Base-by-base conservation (phyloP, 2,797 vertebrate genomes). In the Arnoldichthys spilopterus region DNA sequence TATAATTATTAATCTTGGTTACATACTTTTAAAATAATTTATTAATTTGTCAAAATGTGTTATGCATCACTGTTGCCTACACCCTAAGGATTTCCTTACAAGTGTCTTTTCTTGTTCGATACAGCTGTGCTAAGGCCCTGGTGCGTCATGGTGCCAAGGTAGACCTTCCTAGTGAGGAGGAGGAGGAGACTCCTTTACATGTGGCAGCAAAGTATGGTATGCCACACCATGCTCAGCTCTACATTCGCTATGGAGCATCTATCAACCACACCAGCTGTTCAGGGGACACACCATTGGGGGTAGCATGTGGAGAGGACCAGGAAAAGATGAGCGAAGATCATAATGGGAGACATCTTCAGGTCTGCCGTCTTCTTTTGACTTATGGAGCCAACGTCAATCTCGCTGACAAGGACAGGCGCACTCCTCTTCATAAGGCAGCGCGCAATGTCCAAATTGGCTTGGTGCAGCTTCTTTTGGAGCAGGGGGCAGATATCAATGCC, bases 381-480 rank as follows among this genome's bases (percentile, higher is more conserved):
- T 79, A 87, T 0, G 89, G 93, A 0, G 90, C 92, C 0, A 68
- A 89, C 0, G 15, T 84, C 0, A 79, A 92, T 0, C 68, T 87
- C 2, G 79, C 62, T 15, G 94, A 95, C 2, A 88, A 89, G 69
- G 88, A 89, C 9, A 77, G 79, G 3, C 90, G 92, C 70, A 92
- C 85, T 64, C 91, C 93, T 0, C 82, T 94, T 59, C 95, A 94
- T 84, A 88, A 90, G 72, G 94, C 93, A 0, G 92, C 94, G 2
- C 80, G 89, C 28, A 92, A 82, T 0, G 88, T 88, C 78, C 84
- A 87, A 6, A 78, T 82, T 0, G 0, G 7, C 53, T 78, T 94
- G 83, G 91, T 54, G 3, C 24, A 45, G 22, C 90, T 93, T 15
- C 90, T 93, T 49, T 85, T 94, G 84, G 72, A 0, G 30, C 34